Percentiles rank a stretch among this genome's conserved stretches.
phyloP scores from a whole-genome alignment of 1,140 invertebrate species.

The Drosophila sp. region DNA sequence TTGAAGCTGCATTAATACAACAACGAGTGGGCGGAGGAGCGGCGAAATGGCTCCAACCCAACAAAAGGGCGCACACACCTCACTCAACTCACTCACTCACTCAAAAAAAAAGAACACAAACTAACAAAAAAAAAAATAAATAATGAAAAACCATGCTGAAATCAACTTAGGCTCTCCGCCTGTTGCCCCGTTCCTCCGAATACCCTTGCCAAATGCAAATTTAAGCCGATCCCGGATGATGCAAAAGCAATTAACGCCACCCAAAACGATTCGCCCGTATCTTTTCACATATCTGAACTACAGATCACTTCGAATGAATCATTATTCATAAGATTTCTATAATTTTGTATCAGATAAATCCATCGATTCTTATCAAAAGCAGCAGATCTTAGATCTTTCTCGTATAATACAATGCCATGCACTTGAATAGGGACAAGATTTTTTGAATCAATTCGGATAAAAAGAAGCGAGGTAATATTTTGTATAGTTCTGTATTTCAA shows the following conservation, averaged over 20 bases:
- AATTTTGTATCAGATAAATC: too few relatives aligned
- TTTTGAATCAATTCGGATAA: too few relatives aligned
- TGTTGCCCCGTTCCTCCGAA: background rate
- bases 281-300: too few relatives aligned
- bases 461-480: too few relatives aligned
- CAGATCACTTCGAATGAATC: too few relatives aligned
- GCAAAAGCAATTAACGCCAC: background rate
- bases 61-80: conserved; percentile 51
- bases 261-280: too few relatives aligned
- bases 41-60: conserved; percentile 22
- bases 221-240: conserved; percentile 4
- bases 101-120: conserved; percentile 26
- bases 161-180: background rate
- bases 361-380: too few relatives aligned
- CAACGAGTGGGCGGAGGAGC: conserved; percentile 8
- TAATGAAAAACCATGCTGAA: conserved; percentile 11
- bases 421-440: too few relatives aligned
- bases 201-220: conserved; percentile 1
- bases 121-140: background rate
- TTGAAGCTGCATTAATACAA: conserved; percentile 77
- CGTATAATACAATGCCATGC: too few relatives aligned
- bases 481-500: too few relatives aligned
- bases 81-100: conserved; percentile 10
- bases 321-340: too few relatives aligned
- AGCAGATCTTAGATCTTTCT: too few relatives aligned